Conservation (phyloP, 2,888 invertebrate species). For the Hipparchia sbordonii region DNA sequence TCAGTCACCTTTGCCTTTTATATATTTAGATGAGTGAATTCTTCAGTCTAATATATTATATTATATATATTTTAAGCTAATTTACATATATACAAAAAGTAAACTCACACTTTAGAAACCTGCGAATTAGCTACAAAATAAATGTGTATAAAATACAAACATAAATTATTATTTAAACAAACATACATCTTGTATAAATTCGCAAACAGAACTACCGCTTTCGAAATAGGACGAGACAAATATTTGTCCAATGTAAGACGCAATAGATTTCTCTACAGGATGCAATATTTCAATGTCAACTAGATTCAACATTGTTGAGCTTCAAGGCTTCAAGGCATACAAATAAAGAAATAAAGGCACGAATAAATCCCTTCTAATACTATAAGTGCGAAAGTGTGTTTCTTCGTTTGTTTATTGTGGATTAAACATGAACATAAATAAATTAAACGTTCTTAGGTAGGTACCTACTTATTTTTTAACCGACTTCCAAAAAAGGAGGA, state of each 20-base stretch:
- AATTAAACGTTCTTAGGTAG: no score
- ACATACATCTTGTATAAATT: not conserved
- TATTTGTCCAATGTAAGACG: constrained; percentile 35
- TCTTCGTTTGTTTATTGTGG: no score
- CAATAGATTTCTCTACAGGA: constrained; percentile 27
- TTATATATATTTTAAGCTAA: no score
- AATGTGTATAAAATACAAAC: no score
- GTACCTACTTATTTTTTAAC: no score
- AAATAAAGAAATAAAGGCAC: not conserved
- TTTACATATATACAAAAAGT: no score
- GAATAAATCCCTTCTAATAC: not conserved
- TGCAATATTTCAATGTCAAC: constrained; percentile 40
- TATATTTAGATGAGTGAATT: no score
- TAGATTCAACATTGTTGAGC: constrained; percentile 30
- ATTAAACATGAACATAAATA: no score
- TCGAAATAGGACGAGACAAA: constrained; percentile 30
- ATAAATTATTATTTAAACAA: constrained; percentile 13
- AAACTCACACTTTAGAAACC: not conserved
- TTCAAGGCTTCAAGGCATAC: not conserved
- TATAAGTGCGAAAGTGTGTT: not conserved
- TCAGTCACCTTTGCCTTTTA: no score
- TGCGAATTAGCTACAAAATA: no score
- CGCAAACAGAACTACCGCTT: not conserved
- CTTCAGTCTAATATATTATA: no score
- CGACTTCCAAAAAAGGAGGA: no score